Base-by-base conservation (phyloP, 2,888 invertebrate species). In the Caenorhabditis sp. region DNA sequence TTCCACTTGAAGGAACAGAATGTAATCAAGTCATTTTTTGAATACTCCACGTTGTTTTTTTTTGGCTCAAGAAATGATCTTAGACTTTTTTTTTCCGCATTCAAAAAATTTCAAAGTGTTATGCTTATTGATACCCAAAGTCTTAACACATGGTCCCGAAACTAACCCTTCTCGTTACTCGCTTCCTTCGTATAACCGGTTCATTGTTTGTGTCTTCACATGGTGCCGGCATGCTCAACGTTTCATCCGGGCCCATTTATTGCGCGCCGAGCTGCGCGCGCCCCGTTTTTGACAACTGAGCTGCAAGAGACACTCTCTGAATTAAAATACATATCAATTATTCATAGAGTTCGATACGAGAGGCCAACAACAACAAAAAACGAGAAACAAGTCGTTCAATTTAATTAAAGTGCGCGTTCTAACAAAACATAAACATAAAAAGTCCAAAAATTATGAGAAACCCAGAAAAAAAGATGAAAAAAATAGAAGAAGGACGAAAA, bases 101-200 rank as follows among this genome's bases (percentile, higher is more conserved):
- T 5, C 36, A 10, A 36, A 36, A 36, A 36, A 36, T 10, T n/a
- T n/a, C n/a, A n/a, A n/a, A n/a, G n/a, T n/a, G n/a, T n/a, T n/a
- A n/a, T n/a, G n/a, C n/a, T n/a, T n/a, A n/a, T n/a, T n/a, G n/a
- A n/a, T n/a, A n/a, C n/a, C n/a, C n/a, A n/a, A n/a, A n/a, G n/a
- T n/a, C n/a, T n/a, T n/a, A n/a, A n/a, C n/a, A n/a, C n/a, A n/a
- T n/a, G n/a, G n/a, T n/a, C n/a, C 43, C 17, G 14, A 25, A 23
- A 74, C 69, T 74, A 21, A 74, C 74, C 59, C 74, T 69, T 63
- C 74, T 63, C 53, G 74, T 74, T 26, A 74, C 74, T 58, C 74
- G 59, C 69, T 74, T 74, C 5, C 74, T 36, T 10, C 69, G 56
- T 14, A 69, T 63, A 58, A 74, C 69, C 59, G 69, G 69, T 54